A percentile compares a stretch with the other conserved stretches of the same genome.
phyloP scores from a whole-genome alignment of 2,888 invertebrate genomes.

The Cephus pulcher region DNA sequence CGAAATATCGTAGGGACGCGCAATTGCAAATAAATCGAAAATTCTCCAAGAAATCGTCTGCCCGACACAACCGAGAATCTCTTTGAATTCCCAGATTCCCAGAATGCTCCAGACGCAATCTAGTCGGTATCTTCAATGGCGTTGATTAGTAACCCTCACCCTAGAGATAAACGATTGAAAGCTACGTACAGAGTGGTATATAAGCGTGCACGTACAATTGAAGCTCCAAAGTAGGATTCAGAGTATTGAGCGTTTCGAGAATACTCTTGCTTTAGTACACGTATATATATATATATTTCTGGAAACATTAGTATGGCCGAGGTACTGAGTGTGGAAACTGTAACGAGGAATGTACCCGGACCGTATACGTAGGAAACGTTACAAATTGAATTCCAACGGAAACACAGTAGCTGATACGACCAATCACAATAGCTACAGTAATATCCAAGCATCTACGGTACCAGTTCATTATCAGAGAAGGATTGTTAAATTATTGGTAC shows the following conservation, averaged over 20 bases:
- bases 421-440: constrained; percentile 31
- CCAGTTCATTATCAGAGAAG: constrained; percentile 31
- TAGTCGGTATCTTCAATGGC: constrained; percentile 23
- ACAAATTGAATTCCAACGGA: constrained; percentile 53
- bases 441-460: constrained; percentile 9
- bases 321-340: constrained; percentile 23
- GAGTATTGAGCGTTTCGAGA: not conserved
- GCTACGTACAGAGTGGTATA: not conserved
- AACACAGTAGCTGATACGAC: constrained; percentile 47
- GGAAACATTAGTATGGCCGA: not conserved
- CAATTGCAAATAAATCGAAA: not conserved
- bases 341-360: constrained; percentile 41
- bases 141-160: constrained; percentile 42
- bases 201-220: not conserved
- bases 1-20: not conserved
- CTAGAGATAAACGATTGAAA: constrained; percentile 26
- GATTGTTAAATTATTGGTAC: constrained; percentile 44
- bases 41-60: not conserved
- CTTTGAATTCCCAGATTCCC: not conserved
- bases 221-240: not conserved
- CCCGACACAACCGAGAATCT: not conserved
- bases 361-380: constrained; percentile 34
- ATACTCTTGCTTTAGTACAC: not conserved
- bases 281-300: not conserved
- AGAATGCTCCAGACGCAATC: not conserved